A percentile compares a stretch with the other conserved stretches of the same genome.
These are phyloP conservation scores for Cephus pygmeus DNA, from an alignment of 2,888 invertebrate genomes.

Conservation along the genomic window DNA sequence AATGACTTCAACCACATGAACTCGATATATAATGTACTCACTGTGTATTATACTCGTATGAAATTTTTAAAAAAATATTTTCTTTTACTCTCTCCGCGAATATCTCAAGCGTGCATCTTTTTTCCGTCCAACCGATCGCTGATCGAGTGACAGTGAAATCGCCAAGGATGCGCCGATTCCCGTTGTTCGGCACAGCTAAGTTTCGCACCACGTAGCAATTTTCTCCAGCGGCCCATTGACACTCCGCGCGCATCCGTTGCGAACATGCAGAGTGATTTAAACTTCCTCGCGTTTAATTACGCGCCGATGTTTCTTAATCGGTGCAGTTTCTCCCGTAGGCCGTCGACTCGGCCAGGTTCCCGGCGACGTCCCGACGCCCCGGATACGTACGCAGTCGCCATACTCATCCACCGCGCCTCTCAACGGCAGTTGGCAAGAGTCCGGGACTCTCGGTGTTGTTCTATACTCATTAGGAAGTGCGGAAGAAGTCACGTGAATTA, in stretches of 20 bases:
- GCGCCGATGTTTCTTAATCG: slow-evolving; percentile 59
- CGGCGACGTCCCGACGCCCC: not conserved
- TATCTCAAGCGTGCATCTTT: not conserved
- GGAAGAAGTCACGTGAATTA: not conserved
- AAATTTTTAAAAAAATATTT: not conserved
- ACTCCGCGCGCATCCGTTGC: slow-evolving; percentile 46
- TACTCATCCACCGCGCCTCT: slow-evolving; percentile 15
- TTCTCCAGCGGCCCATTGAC: slow-evolving; percentile 48
- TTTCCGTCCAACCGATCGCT: not conserved
- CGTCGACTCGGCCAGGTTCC: not conserved
- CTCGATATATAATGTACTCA: not conserved
- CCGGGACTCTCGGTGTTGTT: not conserved
- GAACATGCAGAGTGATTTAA: slow-evolving; percentile 40
- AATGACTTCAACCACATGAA: not conserved
- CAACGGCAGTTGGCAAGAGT: not conserved
- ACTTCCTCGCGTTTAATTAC: slow-evolving; percentile 55
- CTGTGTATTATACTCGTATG: not conserved
- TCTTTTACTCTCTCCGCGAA: not conserved
- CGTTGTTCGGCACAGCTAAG: slow-evolving; percentile 8
- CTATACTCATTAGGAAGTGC: not conserved
- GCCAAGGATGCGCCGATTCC: slow-evolving; percentile 20
- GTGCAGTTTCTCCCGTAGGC: slow-evolving; percentile 50
- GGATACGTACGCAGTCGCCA: slow-evolving; percentile 8
- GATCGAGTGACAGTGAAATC: slow-evolving; percentile 27
- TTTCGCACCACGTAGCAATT: slow-evolving; percentile 30